Conservation (phyloP, 92 coral and sea anemone species). For the Palythoa grandiflora region DNA sequence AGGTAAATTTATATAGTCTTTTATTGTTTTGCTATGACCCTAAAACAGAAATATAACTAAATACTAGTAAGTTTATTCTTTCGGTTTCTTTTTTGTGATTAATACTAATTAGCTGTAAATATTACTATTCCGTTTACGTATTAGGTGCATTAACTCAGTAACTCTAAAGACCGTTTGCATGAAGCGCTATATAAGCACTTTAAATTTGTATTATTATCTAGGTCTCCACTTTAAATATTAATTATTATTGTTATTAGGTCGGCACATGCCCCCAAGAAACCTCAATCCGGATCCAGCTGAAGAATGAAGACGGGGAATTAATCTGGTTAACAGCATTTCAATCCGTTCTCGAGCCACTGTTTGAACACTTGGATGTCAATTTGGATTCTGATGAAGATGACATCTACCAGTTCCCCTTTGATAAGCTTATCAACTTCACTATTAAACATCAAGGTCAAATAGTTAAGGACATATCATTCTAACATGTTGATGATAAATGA, state of each 20-base stretch:
- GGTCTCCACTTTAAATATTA: neutral
- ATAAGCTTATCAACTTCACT: slow-evolving; percentile 35
- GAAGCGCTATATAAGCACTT: neutral
- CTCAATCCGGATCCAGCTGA: slow-evolving; percentile 41
- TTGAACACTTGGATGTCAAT: neutral
- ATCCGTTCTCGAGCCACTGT: slow-evolving; percentile 28
- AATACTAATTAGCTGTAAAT: neutral
- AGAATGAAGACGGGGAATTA: slow-evolving; percentile 28
- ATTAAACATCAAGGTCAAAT: slow-evolving; percentile 26
- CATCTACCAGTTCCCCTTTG: slow-evolving; percentile 30
- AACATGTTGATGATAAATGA: slow-evolving; percentile 16
- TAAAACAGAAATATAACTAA: neutral
- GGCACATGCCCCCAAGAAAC: slow-evolving; percentile 31
- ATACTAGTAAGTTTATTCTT: neutral
- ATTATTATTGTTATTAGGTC: slow-evolving; percentile 13
- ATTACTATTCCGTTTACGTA: neutral
- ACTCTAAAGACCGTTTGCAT: neutral
- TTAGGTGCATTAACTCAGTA: neutral
- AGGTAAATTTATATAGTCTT: too few relatives aligned
- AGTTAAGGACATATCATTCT: slow-evolving; percentile 29
- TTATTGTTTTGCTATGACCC: neutral
- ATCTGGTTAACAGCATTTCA: slow-evolving; percentile 56
- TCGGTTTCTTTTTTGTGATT: neutral
- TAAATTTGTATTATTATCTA: slow-evolving; percentile 1
- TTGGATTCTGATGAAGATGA: slow-evolving; percentile 38